Evolutionary conservation across 37 sponge, comb jelly and placozoan genomes (phyloP).

Genomic region (Bolinopsis microptera): DNA sequence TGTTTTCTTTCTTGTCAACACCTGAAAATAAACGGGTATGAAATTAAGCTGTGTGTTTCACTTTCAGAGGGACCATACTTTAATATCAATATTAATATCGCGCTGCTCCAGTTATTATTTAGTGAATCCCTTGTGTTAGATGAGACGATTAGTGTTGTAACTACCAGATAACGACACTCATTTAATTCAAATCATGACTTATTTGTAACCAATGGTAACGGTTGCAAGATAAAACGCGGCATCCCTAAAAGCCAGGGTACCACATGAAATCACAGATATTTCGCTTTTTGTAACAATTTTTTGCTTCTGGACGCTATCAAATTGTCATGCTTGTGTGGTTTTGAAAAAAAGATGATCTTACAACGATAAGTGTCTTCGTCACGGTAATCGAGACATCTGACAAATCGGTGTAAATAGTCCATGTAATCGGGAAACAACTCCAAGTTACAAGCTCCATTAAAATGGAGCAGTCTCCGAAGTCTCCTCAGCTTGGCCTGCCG

Average conservation of each 20-base stretch:
- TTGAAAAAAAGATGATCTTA: not conserved
- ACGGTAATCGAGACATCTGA: not conserved
- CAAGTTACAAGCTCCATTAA: not conserved
- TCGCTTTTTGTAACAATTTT: no score
- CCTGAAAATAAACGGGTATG: not conserved
- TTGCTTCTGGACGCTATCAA: not conserved
- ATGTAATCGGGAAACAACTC: constrained; percentile 59
- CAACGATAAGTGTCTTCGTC: not conserved
- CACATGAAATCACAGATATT: no score
- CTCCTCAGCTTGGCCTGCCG: not conserved
- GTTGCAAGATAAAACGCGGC: not conserved
- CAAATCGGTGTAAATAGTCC: not conserved
- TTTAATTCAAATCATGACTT: not conserved
- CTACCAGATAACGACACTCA: not conserved
- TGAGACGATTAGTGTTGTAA: not conserved
- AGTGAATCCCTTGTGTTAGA: no score
- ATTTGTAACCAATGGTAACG: not conserved
- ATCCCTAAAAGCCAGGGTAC: not conserved
- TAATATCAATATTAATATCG: no score
- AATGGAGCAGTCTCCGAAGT: not conserved
- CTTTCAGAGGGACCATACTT: no score
- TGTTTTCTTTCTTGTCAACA: constrained; percentile 63
- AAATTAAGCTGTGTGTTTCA: no score
- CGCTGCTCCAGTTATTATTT: no score
- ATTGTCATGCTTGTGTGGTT: not conserved